phyloP scores from a whole-genome alignment of 2,888 invertebrate genomes.

The Thymelicus sylvestris region DNA sequence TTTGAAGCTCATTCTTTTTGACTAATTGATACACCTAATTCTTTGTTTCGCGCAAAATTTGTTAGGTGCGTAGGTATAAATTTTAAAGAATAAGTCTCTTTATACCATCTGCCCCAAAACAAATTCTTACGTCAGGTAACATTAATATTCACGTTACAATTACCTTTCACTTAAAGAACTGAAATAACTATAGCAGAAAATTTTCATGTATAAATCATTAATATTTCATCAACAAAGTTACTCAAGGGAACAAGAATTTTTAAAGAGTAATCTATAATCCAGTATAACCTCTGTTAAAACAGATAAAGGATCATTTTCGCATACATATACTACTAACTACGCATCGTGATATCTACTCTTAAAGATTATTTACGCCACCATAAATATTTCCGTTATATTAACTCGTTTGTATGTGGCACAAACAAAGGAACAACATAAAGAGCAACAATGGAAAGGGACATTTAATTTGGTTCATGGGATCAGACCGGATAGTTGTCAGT shows the following conservation, averaged over 20 bases:
- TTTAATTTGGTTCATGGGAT: constrained; percentile 23
- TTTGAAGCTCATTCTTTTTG: too few relatives aligned
- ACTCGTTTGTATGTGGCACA: constrained; percentile 16
- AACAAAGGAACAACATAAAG: not conserved
- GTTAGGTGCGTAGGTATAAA: too few relatives aligned
- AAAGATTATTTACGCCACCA: constrained; percentile 1
- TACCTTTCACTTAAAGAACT: not conserved
- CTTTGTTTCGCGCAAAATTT: too few relatives aligned
- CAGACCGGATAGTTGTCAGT: constrained; percentile 49
- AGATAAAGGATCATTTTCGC: constrained; percentile 40
- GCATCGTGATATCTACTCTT: not conserved
- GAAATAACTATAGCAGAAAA: not conserved
- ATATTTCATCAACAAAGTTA: not conserved
- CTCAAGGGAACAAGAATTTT: constrained; percentile 38
- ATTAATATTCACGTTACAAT: not conserved
- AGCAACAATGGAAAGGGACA: constrained; percentile 28
- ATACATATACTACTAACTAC: constrained; percentile 20
- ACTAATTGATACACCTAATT: too few relatives aligned
- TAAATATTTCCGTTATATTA: constrained; percentile 9
- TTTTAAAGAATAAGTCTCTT: too few relatives aligned
- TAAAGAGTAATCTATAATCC: not conserved
- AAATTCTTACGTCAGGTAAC: too few relatives aligned
- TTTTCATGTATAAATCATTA: not conserved
- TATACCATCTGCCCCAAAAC: too few relatives aligned
- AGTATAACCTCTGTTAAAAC: constrained; percentile 22